A percentile compares a stretch with the other conserved stretches of the same genome.
Conservation (phyloP, 2,113 vertebrate genomes). For the Aegithalos caudatus region DNA sequence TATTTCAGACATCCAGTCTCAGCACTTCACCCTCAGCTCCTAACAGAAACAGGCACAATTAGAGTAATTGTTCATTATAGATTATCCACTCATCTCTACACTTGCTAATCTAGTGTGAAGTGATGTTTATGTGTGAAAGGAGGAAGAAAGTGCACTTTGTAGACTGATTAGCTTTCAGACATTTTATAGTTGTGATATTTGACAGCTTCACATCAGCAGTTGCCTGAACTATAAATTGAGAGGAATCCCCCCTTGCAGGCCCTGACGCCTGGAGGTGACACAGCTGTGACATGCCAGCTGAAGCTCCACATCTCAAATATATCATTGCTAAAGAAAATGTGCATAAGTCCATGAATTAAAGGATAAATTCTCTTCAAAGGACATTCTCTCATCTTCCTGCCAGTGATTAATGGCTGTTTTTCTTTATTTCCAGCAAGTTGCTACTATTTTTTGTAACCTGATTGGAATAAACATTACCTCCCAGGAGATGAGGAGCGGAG, state of each 20-base stretch:
- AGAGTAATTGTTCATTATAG: constrained; percentile 6
- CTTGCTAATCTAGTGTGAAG: not conserved
- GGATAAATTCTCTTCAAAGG: not conserved
- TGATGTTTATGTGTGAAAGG: not conserved
- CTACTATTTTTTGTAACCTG: not conserved
- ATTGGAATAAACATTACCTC: not conserved
- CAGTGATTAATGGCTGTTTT: not conserved
- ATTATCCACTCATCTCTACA: not conserved
- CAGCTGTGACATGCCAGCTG: not conserved
- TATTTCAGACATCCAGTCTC: not conserved
- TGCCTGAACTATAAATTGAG: not conserved
- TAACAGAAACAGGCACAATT: not conserved
- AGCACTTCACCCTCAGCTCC: not conserved
- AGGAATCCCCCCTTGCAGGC: not conserved
- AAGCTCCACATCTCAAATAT: not conserved
- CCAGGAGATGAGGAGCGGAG: not conserved
- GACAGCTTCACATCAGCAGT: not conserved
- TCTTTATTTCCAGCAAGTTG: not conserved
- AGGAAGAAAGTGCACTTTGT: not conserved
- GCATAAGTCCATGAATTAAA: not conserved
- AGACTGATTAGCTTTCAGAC: not conserved
- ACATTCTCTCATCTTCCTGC: not conserved
- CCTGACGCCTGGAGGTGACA: not conserved
- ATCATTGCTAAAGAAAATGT: not conserved
- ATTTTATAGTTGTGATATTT: not conserved